These are phyloP conservation scores for Epizoanthus illoricatus DNA, from an alignment of 92 coral and sea anemone genomes.

Conservation along the genomic window DNA sequence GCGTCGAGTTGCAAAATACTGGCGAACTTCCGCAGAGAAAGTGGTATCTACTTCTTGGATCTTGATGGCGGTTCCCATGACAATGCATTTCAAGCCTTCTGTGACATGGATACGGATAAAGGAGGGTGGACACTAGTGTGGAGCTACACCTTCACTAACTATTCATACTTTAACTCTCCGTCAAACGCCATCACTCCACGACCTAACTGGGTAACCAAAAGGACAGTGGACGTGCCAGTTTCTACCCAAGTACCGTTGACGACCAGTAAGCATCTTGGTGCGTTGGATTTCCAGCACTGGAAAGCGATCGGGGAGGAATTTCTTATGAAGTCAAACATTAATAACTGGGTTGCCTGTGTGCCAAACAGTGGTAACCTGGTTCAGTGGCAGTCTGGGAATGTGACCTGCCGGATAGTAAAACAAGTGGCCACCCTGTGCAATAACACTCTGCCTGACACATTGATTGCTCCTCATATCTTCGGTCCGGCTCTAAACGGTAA, in stretches of 20 bases:
- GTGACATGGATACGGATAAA: too few species aligned
- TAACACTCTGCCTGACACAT: background rate
- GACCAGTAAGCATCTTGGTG: conserved; percentile 29
- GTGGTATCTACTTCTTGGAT: background rate
- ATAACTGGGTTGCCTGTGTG: too few species aligned
- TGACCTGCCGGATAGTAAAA: conserved; percentile 31
- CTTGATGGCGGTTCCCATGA: conserved; percentile 23
- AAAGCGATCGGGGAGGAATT: conserved; percentile 36
- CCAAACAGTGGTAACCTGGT: too few species aligned
- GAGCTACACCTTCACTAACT: too few species aligned
- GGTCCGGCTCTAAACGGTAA: too few species aligned
- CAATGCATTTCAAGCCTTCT: background rate
- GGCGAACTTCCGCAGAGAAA: background rate
- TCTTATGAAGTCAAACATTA: too few species aligned
- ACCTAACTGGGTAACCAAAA: conserved; percentile 27
- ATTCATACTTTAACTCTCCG: conserved; percentile 43
- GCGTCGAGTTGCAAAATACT: background rate
- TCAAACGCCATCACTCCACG: conserved; percentile 47
- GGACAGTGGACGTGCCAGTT: background rate
- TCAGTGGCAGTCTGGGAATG: conserved; percentile 31
- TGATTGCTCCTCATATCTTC: background rate
- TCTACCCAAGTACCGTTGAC: conserved; percentile 32
- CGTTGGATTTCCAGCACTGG: conserved; percentile 47
- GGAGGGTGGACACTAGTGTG: too few species aligned
- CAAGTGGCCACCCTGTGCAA: conserved; percentile 17